Conservation (phyloP, 2,797 vertebrate species). For the Chelon labrosus region DNA sequence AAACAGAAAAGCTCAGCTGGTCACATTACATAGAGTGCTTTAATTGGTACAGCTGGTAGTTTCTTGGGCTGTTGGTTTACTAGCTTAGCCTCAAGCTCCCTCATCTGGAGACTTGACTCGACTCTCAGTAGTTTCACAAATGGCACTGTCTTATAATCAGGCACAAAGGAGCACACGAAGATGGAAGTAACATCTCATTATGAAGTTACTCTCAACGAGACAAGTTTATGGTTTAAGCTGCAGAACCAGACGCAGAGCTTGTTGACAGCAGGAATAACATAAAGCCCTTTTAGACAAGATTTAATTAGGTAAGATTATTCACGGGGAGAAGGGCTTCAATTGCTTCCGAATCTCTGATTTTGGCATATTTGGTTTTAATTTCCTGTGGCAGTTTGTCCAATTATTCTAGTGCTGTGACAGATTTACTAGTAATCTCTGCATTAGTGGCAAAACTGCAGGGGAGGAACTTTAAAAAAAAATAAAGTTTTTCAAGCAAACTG, state of each 20-base stretch:
- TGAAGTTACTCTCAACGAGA: not conserved
- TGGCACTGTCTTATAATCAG: not conserved
- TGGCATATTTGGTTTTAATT: not conserved
- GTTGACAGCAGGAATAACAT: not conserved
- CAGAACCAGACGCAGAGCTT: not conserved
- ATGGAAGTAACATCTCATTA: not conserved
- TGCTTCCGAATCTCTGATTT: not conserved
- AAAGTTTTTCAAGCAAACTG: not conserved
- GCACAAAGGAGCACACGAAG: conserved; percentile 1
- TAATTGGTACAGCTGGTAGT: conserved; percentile 38
- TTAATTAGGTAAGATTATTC: not conserved
- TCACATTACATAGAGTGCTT: conserved; percentile 11
- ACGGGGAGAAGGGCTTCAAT: not conserved
- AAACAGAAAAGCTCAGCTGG: conserved; percentile 31
- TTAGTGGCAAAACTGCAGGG: not conserved
- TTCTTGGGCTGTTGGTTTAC: conserved; percentile 20
- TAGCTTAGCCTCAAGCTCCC: conserved; percentile 70
- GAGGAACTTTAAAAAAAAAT: not conserved
- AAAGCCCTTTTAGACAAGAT: not conserved
- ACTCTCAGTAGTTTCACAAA: conserved; percentile 10
- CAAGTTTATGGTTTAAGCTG: conserved; percentile 9
- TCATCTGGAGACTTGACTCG: conserved; percentile 67
- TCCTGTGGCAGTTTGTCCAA: not conserved
- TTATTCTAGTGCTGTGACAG: not conserved
- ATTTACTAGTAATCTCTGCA: not conserved